Percentiles rank a stretch among this genome's conserved stretches.
These are phyloP conservation scores for rat (Rattus norvegicus) DNA, from an alignment of 2,113 vertebrate species.

Conservation along the genomic window DNA sequence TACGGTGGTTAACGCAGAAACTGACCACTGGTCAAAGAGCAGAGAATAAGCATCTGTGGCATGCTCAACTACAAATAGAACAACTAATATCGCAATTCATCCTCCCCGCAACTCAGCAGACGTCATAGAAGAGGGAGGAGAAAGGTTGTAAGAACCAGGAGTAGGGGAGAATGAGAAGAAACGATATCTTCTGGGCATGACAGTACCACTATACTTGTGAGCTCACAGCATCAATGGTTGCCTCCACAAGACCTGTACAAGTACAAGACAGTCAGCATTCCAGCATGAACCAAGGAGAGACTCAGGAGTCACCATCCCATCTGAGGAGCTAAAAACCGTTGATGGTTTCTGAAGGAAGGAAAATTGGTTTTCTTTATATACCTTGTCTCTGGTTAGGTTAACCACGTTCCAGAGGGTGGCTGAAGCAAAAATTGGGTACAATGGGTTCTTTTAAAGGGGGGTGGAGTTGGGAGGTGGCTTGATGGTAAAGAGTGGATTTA, in stretches of 20 bases:
- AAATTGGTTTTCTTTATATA: neutral
- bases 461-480: too few species aligned
- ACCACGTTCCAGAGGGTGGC: neutral
- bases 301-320: too few species aligned
- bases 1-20: neutral
- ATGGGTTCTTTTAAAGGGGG: neutral
- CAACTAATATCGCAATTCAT: neutral
- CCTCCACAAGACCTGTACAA: neutral
- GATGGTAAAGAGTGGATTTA: neutral
- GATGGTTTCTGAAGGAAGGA: neutral
- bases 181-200: neutral
- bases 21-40: neutral
- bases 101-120: neutral
- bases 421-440: neutral
- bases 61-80: neutral
- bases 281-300: neutral
- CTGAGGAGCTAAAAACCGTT: neutral
- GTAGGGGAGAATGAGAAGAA: neutral
- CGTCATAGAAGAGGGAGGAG: neutral
- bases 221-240: neutral
- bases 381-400: neutral
- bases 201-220: neutral
- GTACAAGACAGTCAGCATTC: neutral
- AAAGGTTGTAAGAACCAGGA: neutral
- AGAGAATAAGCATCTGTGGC: neutral